phyloP scores from a whole-genome alignment of 2,888 invertebrate species.

The Lasioglossum vierecki region DNA sequence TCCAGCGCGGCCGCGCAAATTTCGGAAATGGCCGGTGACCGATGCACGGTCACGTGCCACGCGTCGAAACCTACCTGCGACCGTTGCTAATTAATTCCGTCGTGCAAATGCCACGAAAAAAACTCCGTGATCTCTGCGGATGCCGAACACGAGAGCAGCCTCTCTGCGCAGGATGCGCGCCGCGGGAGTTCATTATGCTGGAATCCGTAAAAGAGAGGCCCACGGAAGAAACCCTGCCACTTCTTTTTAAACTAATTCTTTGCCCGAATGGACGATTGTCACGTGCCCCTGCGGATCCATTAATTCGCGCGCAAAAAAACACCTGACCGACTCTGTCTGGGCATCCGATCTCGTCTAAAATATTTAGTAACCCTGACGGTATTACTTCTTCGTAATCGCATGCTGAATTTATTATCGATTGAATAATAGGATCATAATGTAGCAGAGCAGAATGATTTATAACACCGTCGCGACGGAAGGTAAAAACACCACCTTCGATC shows the following conservation, averaged over 20 bases:
- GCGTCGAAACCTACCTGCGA: constrained; percentile 29
- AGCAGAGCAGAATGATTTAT: not conserved
- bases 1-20: constrained; percentile 66
- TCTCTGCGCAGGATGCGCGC: constrained; percentile 34
- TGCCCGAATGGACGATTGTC: constrained; percentile 32
- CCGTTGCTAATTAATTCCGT: constrained; percentile 64
- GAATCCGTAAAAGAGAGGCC: constrained; percentile 51
- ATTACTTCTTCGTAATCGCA: accelerated
- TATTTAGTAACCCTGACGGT: not conserved
- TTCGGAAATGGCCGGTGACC: constrained; percentile 65
- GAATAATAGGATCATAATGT: not conserved
- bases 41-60: constrained; percentile 77
- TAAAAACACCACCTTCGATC: not conserved
- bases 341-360: not conserved
- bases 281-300: constrained; percentile 3
- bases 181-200: constrained; percentile 64
- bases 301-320: constrained; percentile 27
- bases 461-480: not conserved
- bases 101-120: constrained; percentile 40
- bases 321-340: not conserved
- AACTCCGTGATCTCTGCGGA: constrained; percentile 9
- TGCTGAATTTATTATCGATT: not conserved
- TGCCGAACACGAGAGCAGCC: constrained; percentile 2
- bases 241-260: constrained; percentile 37
- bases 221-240: constrained; percentile 53